Percentiles rank a stretch among this genome's conserved stretches.
phyloP scores from a whole-genome alignment of 2,888 invertebrate species.

The Azorinus chamasolen region DNA sequence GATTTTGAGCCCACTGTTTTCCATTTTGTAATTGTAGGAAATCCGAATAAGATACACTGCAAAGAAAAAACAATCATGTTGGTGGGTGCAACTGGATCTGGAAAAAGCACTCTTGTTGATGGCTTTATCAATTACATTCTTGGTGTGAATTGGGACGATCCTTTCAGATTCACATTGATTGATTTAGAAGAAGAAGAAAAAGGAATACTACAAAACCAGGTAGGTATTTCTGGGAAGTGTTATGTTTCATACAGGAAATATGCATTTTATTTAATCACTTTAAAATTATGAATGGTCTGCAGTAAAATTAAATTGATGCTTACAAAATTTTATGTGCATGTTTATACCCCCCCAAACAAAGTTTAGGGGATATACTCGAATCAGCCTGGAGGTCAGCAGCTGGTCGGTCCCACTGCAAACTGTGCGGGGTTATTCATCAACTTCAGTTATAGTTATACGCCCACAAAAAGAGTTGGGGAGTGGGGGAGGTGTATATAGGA shows the following conservation, averaged over 20 bases:
- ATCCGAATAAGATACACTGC: neutral
- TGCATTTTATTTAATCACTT: too few species aligned
- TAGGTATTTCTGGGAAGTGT: neutral
- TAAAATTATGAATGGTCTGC: too few species aligned
- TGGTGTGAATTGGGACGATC: conserved; percentile 43
- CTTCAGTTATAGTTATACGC: too few species aligned
- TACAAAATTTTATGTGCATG: too few species aligned
- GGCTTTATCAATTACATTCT: conserved; percentile 42
- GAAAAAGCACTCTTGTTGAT: conserved; percentile 47
- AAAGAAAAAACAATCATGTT: conserved; percentile 41
- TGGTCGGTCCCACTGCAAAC: too few species aligned
- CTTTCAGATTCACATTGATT: conserved; percentile 32
- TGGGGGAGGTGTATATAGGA: too few species aligned
- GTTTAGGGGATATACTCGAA: too few species aligned
- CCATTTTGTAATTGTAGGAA: neutral
- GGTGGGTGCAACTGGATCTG: conserved; percentile 47
- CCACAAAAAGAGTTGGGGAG: too few species aligned
- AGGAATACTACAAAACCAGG: conserved; percentile 20
- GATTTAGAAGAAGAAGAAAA: conserved; percentile 37
- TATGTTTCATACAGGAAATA: neutral
- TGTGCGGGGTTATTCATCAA: too few species aligned
- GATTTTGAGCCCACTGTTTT: neutral
- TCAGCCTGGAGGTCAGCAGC: too few species aligned
- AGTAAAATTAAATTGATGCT: too few species aligned
- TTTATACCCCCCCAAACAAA: too few species aligned